Evolutionary conservation across 2,113 vertebrate genomes (phyloP).

Genomic region (Python bivittatus): DNA sequence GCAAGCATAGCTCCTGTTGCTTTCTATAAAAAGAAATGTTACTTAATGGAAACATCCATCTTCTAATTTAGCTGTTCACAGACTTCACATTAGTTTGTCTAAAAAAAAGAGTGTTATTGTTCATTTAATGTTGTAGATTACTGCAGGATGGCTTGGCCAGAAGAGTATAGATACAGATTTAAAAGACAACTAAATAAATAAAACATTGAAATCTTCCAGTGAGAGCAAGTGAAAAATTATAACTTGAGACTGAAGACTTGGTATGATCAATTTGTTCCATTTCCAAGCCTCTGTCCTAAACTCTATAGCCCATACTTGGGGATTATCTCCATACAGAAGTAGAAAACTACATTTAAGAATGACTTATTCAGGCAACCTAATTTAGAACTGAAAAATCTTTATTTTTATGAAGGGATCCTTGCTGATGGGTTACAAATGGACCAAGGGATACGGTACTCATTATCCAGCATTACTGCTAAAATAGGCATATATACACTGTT

Average conservation of each 20-base stretch:
- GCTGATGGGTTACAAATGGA: neutral
- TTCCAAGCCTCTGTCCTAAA: neutral
- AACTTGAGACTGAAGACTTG: neutral
- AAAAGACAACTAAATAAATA: neutral
- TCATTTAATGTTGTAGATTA: neutral
- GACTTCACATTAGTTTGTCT: neutral
- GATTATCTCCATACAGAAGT: neutral
- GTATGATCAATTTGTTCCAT: neutral
- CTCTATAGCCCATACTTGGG: neutral
- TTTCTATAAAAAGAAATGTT: slow-evolving; percentile 8
- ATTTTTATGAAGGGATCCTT: neutral
- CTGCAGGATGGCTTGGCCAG: neutral
- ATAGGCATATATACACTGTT: neutral
- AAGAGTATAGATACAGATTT: neutral
- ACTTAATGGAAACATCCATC: neutral
- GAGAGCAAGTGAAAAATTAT: neutral
- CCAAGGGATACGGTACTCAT: neutral
- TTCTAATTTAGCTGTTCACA: neutral
- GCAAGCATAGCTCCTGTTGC: neutral
- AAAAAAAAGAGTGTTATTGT: neutral
- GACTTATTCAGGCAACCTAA: neutral
- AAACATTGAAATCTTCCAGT: neutral
- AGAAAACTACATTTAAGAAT: neutral
- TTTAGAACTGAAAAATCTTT: neutral
- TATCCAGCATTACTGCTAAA: neutral